Evolutionary conservation across 2,888 invertebrate species (phyloP).

Genomic region (Habroteleia sp.): DNA sequence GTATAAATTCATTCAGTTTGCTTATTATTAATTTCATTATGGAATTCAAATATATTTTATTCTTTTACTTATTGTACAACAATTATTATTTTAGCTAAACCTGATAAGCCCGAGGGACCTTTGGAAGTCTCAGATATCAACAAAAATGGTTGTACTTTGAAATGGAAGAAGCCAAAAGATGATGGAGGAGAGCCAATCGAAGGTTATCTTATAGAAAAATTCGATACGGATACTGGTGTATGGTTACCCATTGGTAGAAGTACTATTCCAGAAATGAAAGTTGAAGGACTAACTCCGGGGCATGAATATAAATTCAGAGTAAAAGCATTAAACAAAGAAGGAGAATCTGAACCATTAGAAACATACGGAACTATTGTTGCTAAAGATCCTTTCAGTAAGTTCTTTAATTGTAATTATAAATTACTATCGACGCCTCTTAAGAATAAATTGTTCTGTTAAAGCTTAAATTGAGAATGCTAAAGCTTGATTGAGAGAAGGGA

Average conservation of each 20-base stretch:
- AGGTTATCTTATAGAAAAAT: constrained; percentile 89
- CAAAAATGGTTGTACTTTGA: constrained; percentile 91
- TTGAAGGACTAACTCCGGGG: constrained; percentile 93
- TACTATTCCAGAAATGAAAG: constrained; percentile 91
- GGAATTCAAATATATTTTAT: too few relatives aligned
- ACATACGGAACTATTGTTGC: constrained; percentile 90
- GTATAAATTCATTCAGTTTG: too few relatives aligned
- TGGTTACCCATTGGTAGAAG: constrained; percentile 95
- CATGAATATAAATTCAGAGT: constrained; percentile 97
- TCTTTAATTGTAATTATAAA: too few relatives aligned
- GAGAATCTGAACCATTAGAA: constrained; percentile 94
- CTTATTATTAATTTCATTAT: too few relatives aligned
- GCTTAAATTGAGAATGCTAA: too few relatives aligned
- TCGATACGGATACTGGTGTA: constrained; percentile 92
- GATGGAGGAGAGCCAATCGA: constrained; percentile 96
- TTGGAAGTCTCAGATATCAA: constrained; percentile 92
- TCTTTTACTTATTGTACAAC: too few relatives aligned
- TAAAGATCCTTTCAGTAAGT: constrained; percentile 94
- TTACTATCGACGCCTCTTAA: too few relatives aligned
- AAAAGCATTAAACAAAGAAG: constrained; percentile 95
- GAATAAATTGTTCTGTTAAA: too few relatives aligned
- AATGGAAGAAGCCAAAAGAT: constrained; percentile 96
- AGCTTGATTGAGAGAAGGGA: too few relatives aligned
- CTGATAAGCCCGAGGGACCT: constrained; percentile 93
- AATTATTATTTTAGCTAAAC: constrained; percentile 82